Conservation (phyloP, 2,888 invertebrate species). For the Agonopterix alstromeriana region DNA sequence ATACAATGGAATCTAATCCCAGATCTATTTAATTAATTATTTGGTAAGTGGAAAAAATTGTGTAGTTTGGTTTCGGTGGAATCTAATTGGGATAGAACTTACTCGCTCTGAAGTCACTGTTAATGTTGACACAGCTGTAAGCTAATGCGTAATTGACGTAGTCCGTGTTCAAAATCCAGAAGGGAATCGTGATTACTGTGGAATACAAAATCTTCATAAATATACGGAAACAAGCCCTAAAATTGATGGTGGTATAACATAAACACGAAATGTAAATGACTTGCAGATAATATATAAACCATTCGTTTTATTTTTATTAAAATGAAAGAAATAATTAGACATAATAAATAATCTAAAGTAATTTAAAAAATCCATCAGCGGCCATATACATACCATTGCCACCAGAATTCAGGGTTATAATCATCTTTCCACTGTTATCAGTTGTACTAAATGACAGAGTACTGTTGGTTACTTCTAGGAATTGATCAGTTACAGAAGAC, state of each 20-base stretch:
- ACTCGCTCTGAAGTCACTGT: conserved; percentile 43
- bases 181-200: conserved; percentile 26
- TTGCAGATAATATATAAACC: too few relatives aligned
- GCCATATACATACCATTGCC: background rate
- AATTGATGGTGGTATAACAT: too few relatives aligned
- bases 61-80: too few relatives aligned
- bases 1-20: too few relatives aligned
- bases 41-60: too few relatives aligned
- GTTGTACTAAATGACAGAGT: conserved; percentile 22
- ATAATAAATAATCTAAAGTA: too few relatives aligned
- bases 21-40: too few relatives aligned
- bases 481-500: conserved; percentile 31
- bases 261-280: too few relatives aligned
- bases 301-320: too few relatives aligned
- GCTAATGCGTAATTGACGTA: conserved; percentile 32
- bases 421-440: conserved; percentile 35
- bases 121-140: conserved; percentile 34
- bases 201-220: conserved; percentile 1
- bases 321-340: too few relatives aligned
- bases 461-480: conserved; percentile 20
- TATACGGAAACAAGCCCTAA: too few relatives aligned
- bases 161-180: conserved; percentile 35
- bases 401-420: conserved; percentile 14
- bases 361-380: too few relatives aligned
- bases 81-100: conserved; percentile 13